Evolutionary conservation across 2,888 invertebrate genomes (phyloP), one percentile per base, ranked within the genome.

Genomic region (Punctoribates punctum): DNA sequence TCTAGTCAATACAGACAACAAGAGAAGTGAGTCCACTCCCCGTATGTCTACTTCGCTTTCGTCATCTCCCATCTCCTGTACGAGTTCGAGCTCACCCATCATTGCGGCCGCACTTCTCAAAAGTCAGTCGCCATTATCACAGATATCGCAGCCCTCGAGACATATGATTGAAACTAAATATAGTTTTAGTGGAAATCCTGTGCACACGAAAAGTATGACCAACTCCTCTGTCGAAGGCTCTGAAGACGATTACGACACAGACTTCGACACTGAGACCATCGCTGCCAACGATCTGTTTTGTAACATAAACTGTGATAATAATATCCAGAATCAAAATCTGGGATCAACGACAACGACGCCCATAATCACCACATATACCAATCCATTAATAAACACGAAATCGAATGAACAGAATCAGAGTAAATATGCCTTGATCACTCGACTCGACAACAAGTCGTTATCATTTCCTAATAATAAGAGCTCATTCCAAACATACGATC

Each of bases 1-100:
- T 72, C 72, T 72, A 72, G 72, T 72, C 72, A 72, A 15, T 9
- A 72, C 20, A n/a, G 72, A 72, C 42, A 8, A 42, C 48, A 72
- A 48, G 25, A 72, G 48, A 72, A 6, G 15, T 20, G 72, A 72
- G 72, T 72, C 72, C 27, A 72, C n/a, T 42, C 13, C 42, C 11
- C 23, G 6, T 25, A 48, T 20, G 42, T 46, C 17, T 17, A 67
- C 42, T 46, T 46, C 72, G 20, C 25, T 72, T 20, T 72, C 72
- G 15, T 72, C 72, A 5, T 72, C 72, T 25, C 72, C 72, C 42
- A 72, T 46, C 20, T 72, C 72, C 15, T 67, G 65, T 67, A 34
- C 62, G 48, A 72, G 72, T 72, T 72, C 72, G 48, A 46, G 72
- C 25, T 72, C 72, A 27, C 72, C 72, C 4, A 72, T 46, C 1